Evolutionary conservation across 2,113 vertebrate genomes (phyloP), one percentile per base, ranked within the genome.

Genomic region (Toxotes jaculatrix): DNA sequence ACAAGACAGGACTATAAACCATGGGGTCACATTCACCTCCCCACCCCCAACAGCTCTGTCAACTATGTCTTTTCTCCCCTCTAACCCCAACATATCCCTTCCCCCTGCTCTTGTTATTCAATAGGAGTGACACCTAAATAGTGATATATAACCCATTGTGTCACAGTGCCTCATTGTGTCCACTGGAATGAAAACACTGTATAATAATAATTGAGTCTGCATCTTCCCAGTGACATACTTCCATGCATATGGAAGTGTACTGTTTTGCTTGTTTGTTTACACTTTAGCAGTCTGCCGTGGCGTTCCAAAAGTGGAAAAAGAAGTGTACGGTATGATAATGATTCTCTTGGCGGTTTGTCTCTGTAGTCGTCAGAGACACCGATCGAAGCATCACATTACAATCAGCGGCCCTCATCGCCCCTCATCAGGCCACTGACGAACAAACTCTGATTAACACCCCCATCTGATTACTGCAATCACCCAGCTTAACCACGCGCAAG

Each of bases 391-490:
- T 94, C 91, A 79, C 94, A 91, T 94, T 94, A 93, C 94, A 96
- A 95, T 96, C 95, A 95, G 92, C 83, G 82, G 92, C 90, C 91
- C 93, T 94, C 92, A 88, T 93, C 89, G 86, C 88, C 89, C 90
- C 92, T 93, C 93, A 93, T 94, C 93, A 96, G 93, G 90, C 93
- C 94, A 93, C 92, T 92, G 92, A 93, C 92, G 93, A 94, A 94
- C 93, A 92, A 93, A 94, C 92, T 92, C 95, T 96, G 95, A 96
- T 95, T 96, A 96, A 92, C 93, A 92, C 85, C 88, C 90, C 88
- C 80, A 88, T 93, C 92, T 96, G 95, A 96, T 96, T 96, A 94
- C 93, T 86, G 94, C 94, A 96, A 96, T 96, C 94, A 96, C 92
- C 89, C 87, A 10, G 68, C 83, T 68, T 84, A 55, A 92, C 82